phyloP scores from a whole-genome alignment of 2,888 invertebrate genomes.

The Leptopilina drosophilae region DNA sequence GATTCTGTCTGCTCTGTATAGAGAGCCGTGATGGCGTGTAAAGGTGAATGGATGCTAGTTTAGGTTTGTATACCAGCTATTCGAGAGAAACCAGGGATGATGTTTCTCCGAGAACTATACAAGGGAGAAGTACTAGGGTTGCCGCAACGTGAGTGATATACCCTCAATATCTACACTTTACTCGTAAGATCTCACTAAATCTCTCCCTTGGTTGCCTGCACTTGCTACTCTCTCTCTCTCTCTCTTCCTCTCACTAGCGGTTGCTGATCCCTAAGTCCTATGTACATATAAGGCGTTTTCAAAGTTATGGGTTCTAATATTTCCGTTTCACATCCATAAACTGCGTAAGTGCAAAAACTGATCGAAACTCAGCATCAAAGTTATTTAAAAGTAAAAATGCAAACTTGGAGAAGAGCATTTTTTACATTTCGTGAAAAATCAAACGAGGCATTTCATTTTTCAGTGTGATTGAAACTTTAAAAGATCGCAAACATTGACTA shows the following conservation, averaged over 20 bases:
- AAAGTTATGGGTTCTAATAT: constrained; percentile 30
- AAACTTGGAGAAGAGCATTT: too few species aligned
- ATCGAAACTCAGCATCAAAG: neutral
- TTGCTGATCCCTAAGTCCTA: constrained; percentile 30
- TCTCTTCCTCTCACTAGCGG: neutral
- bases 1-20: constrained; percentile 7
- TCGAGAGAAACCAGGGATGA: constrained; percentile 40
- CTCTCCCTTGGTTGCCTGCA: constrained; percentile 61
- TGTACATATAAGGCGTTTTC: constrained; percentile 32
- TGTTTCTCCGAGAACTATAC: constrained; percentile 45
- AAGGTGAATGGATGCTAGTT: constrained; percentile 27
- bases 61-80: constrained; percentile 17
- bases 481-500: too few species aligned
- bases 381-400: constrained; percentile 17
- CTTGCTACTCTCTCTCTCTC: constrained; percentile 1
- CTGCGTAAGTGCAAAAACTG: constrained; percentile 26
- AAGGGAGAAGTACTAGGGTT: constrained; percentile 51
- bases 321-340: constrained; percentile 10
- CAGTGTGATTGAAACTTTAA: too few species aligned
- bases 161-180: constrained; percentile 74
- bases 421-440: too few species aligned
- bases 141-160: constrained; percentile 73
- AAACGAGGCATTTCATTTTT: too few species aligned
- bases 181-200: constrained; percentile 72
- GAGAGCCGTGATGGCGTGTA: constrained; percentile 8